A percentile compares a stretch with the other conserved stretches of the same genome.
Conservation (phyloP, 2,888 invertebrate species). For the Papilio demoleus region DNA sequence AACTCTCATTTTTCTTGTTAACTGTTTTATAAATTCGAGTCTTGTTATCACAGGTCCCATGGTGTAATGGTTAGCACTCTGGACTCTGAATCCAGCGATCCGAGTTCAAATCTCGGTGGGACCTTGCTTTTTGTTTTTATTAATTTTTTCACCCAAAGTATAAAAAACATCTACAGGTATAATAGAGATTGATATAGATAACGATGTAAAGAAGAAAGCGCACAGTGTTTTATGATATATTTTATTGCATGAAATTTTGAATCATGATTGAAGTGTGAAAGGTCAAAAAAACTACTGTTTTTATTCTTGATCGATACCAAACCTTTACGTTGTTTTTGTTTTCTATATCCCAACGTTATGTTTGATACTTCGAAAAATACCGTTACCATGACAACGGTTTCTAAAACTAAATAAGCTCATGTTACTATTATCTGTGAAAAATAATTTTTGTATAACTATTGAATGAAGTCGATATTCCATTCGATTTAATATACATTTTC, state of each 20-base stretch:
- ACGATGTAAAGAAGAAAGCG: too few species aligned
- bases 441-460: not conserved
- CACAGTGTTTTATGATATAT: too few species aligned
- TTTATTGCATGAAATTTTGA: too few species aligned
- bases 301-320: not conserved
- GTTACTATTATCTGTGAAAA: not conserved
- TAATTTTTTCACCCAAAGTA: too few species aligned
- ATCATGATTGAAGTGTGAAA: too few species aligned
- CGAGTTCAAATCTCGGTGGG: constrained; percentile 92
- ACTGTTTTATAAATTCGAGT: not conserved
- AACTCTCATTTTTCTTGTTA: not conserved
- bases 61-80: constrained; percentile 89
- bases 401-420: not conserved
- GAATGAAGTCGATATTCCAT: not conserved
- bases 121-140: constrained; percentile 67
- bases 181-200: too few species aligned
- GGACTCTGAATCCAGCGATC: constrained; percentile 92
- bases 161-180: too few species aligned
- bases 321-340: not conserved
- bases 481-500: not conserved
- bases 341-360: not conserved
- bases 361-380: not conserved
- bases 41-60: constrained; percentile 68
- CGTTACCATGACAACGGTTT: constrained; percentile 1
- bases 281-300: too few species aligned